Percentiles rank a stretch among this genome's conserved stretches.
phyloP scores from a whole-genome alignment of 2,113 vertebrate genomes.

The Sprattus sprattus region DNA sequence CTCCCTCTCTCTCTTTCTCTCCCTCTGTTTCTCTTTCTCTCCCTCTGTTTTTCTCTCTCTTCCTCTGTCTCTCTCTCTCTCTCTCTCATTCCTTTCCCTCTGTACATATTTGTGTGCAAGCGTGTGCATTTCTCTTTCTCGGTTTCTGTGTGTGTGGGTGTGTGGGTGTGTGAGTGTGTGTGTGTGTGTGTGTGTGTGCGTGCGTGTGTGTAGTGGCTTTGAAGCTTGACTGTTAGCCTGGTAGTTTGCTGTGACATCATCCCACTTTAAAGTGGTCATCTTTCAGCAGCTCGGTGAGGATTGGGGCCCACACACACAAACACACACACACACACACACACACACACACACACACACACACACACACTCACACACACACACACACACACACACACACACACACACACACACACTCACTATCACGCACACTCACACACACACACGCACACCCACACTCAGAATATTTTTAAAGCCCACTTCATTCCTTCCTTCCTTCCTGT shows the following conservation, averaged over 20 bases:
- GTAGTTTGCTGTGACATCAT: constrained; percentile 62
- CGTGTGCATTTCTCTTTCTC: too few species aligned
- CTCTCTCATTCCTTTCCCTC: neutral
- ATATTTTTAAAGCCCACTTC: neutral
- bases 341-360: neutral
- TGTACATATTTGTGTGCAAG: too few species aligned
- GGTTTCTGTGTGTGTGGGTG: neutral
- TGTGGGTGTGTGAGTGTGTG: neutral
- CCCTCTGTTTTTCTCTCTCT: neutral
- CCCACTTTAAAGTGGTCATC: constrained; percentile 63
- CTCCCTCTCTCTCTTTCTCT: too few species aligned
- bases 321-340: neutral
- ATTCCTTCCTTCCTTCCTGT: neutral
- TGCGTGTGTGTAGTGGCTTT: constrained; percentile 22
- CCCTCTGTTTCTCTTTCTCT: too few species aligned
- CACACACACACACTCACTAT: neutral
- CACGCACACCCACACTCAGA: too few species aligned
- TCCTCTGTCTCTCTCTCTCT: neutral
- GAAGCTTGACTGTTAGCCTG: constrained; percentile 57
- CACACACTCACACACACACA: neutral
- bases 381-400: neutral
- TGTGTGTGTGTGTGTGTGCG: neutral
- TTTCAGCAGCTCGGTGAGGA: constrained; percentile 43
- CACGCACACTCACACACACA: too few species aligned
- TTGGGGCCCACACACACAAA: neutral